Evolutionary conservation across 2,888 invertebrate species (phyloP).

Genomic region (Habrosyne pyritoides): DNA sequence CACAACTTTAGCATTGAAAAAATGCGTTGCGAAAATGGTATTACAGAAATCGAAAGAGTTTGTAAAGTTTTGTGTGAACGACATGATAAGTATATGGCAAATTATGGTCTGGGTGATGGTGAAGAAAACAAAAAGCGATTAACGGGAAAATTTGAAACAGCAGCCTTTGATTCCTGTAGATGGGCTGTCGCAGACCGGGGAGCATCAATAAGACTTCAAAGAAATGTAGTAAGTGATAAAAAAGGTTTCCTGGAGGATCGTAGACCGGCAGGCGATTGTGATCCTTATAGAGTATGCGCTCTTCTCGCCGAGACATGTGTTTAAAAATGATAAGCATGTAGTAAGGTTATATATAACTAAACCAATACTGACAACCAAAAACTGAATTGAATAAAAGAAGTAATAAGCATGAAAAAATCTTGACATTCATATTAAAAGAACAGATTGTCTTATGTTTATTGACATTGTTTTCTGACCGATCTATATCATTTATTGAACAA

Average conservation of each 20-base stretch:
- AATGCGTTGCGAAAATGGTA: conserved; percentile 91
- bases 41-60: conserved; percentile 91
- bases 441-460: too few relatives aligned
- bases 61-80: conserved; percentile 86
- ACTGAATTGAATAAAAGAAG: neutral
- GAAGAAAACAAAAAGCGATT: conserved; percentile 96
- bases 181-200: conserved; percentile 95
- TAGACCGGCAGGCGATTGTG: conserved; percentile 95
- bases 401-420: neutral
- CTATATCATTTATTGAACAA: neutral
- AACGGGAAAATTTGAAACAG: conserved; percentile 97
- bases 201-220: conserved; percentile 96
- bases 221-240: conserved; percentile 91
- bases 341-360: too few relatives aligned
- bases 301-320: conserved; percentile 74
- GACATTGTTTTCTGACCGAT: too few relatives aligned
- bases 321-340: conserved; percentile 14
- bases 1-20: conserved; percentile 94
- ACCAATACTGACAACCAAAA: too few relatives aligned
- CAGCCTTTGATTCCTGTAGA: conserved; percentile 94
- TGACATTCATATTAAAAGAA: neutral
- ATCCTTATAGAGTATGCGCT: conserved; percentile 87
- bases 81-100: conserved; percentile 89
- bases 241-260: conserved; percentile 97
- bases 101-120: conserved; percentile 95